Evolutionary conservation across 2,797 vertebrate species (phyloP).

Genomic region (Gobio occitaniae): DNA sequence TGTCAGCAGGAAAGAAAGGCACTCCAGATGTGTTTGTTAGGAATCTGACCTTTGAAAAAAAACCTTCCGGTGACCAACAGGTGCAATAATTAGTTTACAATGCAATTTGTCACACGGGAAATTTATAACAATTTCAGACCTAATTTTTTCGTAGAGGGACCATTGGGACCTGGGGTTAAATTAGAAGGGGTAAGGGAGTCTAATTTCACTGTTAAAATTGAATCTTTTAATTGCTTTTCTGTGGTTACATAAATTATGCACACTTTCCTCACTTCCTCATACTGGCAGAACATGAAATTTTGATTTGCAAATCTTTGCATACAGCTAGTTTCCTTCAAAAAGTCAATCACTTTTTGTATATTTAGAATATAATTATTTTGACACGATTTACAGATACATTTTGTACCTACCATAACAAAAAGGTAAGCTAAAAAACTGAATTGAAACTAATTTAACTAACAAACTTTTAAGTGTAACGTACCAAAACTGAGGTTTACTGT

Average conservation of each 20-base stretch:
- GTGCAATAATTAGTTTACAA: constrained; percentile 79
- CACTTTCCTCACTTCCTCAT: constrained; percentile 21
- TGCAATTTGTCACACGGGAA: constrained; percentile 77
- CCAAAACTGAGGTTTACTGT: not conserved
- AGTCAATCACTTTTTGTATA: not conserved
- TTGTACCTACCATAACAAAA: not conserved
- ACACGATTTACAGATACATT: not conserved
- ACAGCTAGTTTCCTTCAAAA: constrained; percentile 10
- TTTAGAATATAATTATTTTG: not conserved
- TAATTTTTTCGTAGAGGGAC: constrained; percentile 71
- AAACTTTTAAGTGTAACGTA: not conserved
- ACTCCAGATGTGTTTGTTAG: constrained; percentile 24
- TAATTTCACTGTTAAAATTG: constrained; percentile 79
- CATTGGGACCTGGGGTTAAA: constrained; percentile 67
- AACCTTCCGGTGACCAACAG: constrained; percentile 71
- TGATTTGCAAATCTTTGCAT: constrained; percentile 7
- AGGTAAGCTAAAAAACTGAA: not conserved
- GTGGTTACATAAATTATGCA: constrained; percentile 36
- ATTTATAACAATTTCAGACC: constrained; percentile 76
- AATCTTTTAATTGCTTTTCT: constrained; percentile 70
- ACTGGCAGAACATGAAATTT: constrained; percentile 16
- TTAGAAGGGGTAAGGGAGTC: constrained; percentile 65
- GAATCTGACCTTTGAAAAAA: constrained; percentile 66
- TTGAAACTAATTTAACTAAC: too few species aligned
- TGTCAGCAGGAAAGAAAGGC: constrained; percentile 17